A percentile compares a stretch with the other conserved stretches of the same genome.
Evolutionary conservation across 2,797 vertebrate species (phyloP).

Genomic region (Acanthurus lineatus): DNA sequence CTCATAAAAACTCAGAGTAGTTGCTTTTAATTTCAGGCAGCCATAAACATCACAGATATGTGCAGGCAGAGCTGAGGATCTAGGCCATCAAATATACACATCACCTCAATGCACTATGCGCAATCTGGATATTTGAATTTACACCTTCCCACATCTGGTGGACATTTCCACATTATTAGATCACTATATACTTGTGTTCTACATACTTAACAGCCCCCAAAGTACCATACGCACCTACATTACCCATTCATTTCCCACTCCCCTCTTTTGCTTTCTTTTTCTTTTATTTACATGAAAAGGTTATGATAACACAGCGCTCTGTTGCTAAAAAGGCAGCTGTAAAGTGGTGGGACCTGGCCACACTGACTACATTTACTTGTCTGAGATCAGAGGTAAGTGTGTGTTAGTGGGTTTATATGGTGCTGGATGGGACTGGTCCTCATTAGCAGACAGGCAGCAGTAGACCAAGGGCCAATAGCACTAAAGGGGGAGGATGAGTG

Average conservation of each 20-base stretch:
- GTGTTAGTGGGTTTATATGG: slow-evolving; percentile 82
- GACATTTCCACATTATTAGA: slow-evolving; percentile 65
- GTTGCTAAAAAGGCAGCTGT: slow-evolving; percentile 67
- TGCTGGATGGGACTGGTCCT: slow-evolving; percentile 76
- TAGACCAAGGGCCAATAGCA: slow-evolving; percentile 48
- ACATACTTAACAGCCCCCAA: slow-evolving; percentile 66
- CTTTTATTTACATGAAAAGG: slow-evolving; percentile 69
- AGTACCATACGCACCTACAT: slow-evolving; percentile 56
- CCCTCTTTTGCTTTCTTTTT: slow-evolving; percentile 33
- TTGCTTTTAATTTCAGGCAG: background rate
- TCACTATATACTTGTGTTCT: slow-evolving; percentile 57
- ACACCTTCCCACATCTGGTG: slow-evolving; percentile 72
- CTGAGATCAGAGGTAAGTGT: slow-evolving; percentile 80
- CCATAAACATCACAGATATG: slow-evolving; percentile 61
- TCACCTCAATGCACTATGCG: slow-evolving; percentile 21
- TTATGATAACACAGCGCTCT: slow-evolving; percentile 75
- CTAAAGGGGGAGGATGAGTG: slow-evolving; percentile 31
- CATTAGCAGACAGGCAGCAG: slow-evolving; percentile 73
- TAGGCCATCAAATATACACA: slow-evolving; percentile 12
- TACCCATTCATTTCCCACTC: slow-evolving; percentile 47
- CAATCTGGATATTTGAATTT: slow-evolving; percentile 61
- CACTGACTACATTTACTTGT: slow-evolving; percentile 80
- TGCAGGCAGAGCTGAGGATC: slow-evolving; percentile 32
- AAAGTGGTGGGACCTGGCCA: slow-evolving; percentile 68
- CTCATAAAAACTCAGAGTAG: too few species aligned